Base-by-base conservation (phyloP, 2,113 vertebrate species). In the Hippocampus mohnikei region DNA sequence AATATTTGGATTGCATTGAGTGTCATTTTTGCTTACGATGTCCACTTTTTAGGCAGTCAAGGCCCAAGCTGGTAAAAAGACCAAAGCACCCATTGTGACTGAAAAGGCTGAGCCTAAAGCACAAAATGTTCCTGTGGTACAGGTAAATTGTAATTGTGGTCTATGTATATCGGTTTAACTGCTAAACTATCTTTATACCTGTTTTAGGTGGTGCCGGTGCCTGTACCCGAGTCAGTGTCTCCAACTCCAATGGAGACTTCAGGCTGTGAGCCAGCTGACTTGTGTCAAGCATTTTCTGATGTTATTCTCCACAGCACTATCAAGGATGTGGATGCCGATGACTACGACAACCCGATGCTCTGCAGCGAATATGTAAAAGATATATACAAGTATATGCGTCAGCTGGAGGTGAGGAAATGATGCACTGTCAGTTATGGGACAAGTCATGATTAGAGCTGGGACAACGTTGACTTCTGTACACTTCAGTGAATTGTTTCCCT, bases 351-450 rank as follows among this genome's bases (percentile, higher is more conserved):
- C 64, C 90, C 92, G 66, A 90, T 93, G 84, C 86, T 94, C 66
- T 95, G 94, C 77, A 94, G 91, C 59, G 90, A 90, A 85, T 96
- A 94, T 8, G 91, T 94, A 9, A 96, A 95, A 63, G 92, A 95
- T 21, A 95, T 96, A 75, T 96, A 96, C 84, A 83, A 89, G 15
- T 96, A 96, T 21, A 81, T 96, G 50, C 85, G 85, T 53, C 72
- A 92, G 0, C 89, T 96, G 20, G 95, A 97, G 94, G 94, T 92
- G 59, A 70, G 75, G 7, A 13, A 46, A 50, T 42, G 2, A 12
- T 12, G 11, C 12, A 7, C 25, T 18, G 9, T 13, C 25, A 2
- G 3, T 25, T 40, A 37, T 37, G 42, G 10, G 3, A 40, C 0
- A 23, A 10, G 61, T 21, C 16, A 6, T 37, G 40, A 8, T 40